Percentiles rank a stretch among this genome's conserved stretches.
phyloP scores from a whole-genome alignment of 2,797 vertebrate genomes.

The Chloroceryle inda region DNA sequence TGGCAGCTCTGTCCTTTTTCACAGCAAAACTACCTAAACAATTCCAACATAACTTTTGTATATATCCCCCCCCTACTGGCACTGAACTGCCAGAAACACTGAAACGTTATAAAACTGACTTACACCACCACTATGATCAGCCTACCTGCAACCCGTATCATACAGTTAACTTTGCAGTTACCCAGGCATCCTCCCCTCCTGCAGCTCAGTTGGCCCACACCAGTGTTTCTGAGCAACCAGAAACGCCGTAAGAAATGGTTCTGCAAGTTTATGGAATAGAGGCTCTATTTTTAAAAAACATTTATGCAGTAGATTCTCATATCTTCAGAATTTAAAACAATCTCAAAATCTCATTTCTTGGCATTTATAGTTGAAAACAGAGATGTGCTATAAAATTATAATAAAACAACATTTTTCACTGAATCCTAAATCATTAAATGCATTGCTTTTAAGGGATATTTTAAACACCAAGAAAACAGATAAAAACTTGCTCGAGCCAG shows the following conservation, averaged over 20 bases:
- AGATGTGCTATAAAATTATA: neutral
- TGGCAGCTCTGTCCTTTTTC: neutral
- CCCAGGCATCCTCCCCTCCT: neutral
- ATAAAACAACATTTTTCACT: neutral
- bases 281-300: neutral
- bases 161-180: neutral
- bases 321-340: neutral
- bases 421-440: neutral
- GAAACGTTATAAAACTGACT: neutral
- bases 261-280: neutral
- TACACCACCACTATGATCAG: neutral
- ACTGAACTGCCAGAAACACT: neutral
- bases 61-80: neutral
- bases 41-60: neutral
- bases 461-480: neutral
- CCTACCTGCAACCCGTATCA: neutral
- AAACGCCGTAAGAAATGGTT: neutral
- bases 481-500: rapidly evolving
- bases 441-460: neutral
- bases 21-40: neutral
- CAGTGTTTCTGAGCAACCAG: neutral
- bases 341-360: neutral
- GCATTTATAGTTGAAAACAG: neutral
- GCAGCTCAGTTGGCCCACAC: neutral
- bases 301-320: neutral